Conservation (phyloP, 1,140 invertebrate genomes). For the Bathynomus jamesi region DNA sequence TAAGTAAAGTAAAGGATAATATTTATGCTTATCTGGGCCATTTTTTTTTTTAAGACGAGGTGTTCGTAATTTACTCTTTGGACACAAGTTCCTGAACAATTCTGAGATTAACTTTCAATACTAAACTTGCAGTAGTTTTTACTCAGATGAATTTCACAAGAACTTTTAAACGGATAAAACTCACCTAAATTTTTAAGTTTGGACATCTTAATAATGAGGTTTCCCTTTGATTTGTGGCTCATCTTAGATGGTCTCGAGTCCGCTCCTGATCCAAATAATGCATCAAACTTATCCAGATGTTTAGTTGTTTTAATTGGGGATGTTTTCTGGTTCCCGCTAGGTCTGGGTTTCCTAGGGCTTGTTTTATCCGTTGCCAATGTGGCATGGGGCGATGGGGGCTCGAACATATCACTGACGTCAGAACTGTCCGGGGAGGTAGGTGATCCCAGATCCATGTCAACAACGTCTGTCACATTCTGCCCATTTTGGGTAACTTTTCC, state of each 20-base stretch:
- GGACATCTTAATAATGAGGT: not conserved
- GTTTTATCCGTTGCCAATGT: constrained; percentile 28
- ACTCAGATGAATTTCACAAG: no score
- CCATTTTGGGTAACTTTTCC: constrained; percentile 35
- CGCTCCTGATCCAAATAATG: constrained; percentile 4
- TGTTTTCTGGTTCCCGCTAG: not conserved
- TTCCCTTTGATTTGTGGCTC: not conserved
- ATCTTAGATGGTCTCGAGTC: not conserved
- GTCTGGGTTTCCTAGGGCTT: constrained; percentile 5
- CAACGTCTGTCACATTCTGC: constrained; percentile 43
- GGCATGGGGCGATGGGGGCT: constrained; percentile 54
- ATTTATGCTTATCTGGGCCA: no score
- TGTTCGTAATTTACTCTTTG: no score
- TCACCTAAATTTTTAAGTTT: not conserved
- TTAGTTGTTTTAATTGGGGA: constrained; percentile 12
- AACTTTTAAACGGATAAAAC: no score
- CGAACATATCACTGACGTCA: constrained; percentile 75
- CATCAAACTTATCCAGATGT: constrained; percentile 11
- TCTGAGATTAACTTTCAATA: no score
- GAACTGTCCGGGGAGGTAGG: constrained; percentile 56
- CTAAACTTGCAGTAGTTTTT: no score
- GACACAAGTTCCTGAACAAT: no score
- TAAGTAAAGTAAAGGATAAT: no score
- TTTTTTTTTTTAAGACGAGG: no score
- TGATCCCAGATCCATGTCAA: constrained; percentile 57